Evolutionary conservation across 1,140 invertebrate species (phyloP).

Genomic region (Bacillus rossius): DNA sequence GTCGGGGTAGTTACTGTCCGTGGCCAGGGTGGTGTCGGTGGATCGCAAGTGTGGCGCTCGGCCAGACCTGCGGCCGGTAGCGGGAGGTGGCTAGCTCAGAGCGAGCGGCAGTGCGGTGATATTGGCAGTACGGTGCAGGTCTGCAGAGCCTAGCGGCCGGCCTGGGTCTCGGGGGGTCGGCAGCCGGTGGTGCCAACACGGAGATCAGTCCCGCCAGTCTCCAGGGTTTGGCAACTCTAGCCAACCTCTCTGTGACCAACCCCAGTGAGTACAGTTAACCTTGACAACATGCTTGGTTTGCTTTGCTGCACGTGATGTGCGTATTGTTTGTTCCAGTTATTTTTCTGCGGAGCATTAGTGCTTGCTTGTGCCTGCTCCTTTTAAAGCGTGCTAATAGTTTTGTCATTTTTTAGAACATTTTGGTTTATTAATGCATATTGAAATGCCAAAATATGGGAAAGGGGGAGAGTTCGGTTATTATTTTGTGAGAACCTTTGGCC

Average conservation of each 20-base stretch:
- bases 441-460: no score
- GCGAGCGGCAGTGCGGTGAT: no score
- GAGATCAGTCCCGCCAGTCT: slow-evolving; percentile 53
- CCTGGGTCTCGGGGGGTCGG: slow-evolving; percentile 17
- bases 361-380: not conserved
- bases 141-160: slow-evolving; percentile 30
- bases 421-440: no score
- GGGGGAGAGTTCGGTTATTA: no score
- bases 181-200: slow-evolving; percentile 25
- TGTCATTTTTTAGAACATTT: not conserved
- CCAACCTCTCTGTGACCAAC: slow-evolving; percentile 45
- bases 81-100: no score
- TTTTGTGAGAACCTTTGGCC: no score
- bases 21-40: no score
- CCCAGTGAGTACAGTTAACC: slow-evolving; percentile 40
- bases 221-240: slow-evolving; percentile 56
- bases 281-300: no score
- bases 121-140: slow-evolving; percentile 17
- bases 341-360: not conserved
- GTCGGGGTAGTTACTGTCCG: no score
- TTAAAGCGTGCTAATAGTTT: not conserved
- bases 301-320: no score
- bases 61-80: no score
- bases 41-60: no score
- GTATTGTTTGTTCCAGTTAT: not conserved